Percentiles rank a stretch among this genome's conserved stretches.
Evolutionary conservation across 1,140 invertebrate genomes (phyloP).

Genomic region (Drosophila suzukii): DNA sequence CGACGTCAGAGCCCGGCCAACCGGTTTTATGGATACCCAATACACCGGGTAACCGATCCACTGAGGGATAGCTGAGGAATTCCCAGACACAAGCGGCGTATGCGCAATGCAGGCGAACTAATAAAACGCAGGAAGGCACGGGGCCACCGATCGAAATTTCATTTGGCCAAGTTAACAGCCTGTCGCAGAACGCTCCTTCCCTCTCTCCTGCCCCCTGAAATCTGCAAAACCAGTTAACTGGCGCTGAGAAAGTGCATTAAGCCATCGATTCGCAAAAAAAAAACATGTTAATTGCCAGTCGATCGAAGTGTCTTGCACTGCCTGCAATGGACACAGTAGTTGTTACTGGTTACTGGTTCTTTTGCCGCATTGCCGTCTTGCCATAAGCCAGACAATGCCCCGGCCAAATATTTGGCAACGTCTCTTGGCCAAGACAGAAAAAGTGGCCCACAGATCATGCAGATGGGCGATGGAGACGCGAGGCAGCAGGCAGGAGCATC

Average conservation of each 20-base stretch:
- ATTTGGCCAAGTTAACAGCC: conserved; percentile 49
- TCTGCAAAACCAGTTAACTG: conserved; percentile 36
- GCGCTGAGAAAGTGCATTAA: conserved; percentile 78
- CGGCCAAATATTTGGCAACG: conserved; percentile 72
- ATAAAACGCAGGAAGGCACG: conserved; percentile 61
- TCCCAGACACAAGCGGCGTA: conserved; percentile 63
- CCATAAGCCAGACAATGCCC: conserved; percentile 51
- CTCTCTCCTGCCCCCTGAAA: conserved; percentile 5
- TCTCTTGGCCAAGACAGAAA: conserved; percentile 48
- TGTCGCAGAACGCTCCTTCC: conserved; percentile 12
- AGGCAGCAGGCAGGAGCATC: not conserved
- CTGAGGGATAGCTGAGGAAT: conserved; percentile 41
- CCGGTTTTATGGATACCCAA: conserved; percentile 28
- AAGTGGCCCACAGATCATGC: conserved; percentile 38
- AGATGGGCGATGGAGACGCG: not conserved
- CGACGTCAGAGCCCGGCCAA: conserved; percentile 39
- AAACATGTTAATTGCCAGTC: conserved; percentile 73
- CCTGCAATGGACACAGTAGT: conserved; percentile 27
- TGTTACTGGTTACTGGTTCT: conserved; percentile 68
- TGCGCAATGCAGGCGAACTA: conserved; percentile 70
- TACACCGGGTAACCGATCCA: conserved; percentile 19
- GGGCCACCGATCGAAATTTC: conserved; percentile 54
- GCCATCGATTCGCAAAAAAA: conserved; percentile 40
- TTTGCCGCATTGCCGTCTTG: conserved; percentile 53
- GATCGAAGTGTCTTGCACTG: conserved; percentile 37